Conservation (phyloP, 2,113 vertebrate genomes). For the Tragelaphus imberbis region DNA sequence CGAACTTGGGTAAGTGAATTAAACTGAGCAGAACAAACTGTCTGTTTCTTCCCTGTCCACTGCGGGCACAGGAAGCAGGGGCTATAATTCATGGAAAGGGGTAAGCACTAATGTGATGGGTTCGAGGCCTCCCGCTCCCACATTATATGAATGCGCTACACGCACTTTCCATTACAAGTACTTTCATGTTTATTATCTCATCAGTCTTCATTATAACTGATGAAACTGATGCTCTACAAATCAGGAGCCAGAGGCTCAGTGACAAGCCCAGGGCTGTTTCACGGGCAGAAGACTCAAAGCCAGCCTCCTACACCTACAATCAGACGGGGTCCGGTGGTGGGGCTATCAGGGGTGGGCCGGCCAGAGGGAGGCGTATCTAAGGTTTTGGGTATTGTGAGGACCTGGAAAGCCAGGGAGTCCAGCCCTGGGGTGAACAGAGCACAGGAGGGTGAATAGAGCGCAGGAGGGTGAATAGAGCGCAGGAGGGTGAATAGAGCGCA, state of each 20-base stretch:
- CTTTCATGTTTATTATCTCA: not conserved
- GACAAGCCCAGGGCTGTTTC: not conserved
- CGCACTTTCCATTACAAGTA: not conserved
- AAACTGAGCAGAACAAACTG: not conserved
- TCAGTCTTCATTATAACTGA: not conserved
- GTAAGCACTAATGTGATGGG: not conserved
- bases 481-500: not conserved
- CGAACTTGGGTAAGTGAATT: not conserved
- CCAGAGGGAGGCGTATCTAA: not conserved
- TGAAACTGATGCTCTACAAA: not conserved
- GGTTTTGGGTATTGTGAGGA: not conserved
- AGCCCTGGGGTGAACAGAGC: not conserved
- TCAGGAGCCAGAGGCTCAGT: not conserved
- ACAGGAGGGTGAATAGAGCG: not conserved
- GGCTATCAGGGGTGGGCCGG: not conserved
- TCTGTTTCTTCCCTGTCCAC: not conserved
- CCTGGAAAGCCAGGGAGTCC: not conserved
- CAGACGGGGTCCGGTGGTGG: not conserved
- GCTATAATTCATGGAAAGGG: not conserved
- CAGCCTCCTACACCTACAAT: not conserved
- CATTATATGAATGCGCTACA: not conserved
- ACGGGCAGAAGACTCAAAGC: not conserved
- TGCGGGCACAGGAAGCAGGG: not conserved
- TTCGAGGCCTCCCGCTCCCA: not conserved
- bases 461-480: not conserved